These are phyloP conservation scores for Eupithecia subfuscata DNA, from an alignment of 2,888 invertebrate genomes.

Conservation along the genomic window DNA sequence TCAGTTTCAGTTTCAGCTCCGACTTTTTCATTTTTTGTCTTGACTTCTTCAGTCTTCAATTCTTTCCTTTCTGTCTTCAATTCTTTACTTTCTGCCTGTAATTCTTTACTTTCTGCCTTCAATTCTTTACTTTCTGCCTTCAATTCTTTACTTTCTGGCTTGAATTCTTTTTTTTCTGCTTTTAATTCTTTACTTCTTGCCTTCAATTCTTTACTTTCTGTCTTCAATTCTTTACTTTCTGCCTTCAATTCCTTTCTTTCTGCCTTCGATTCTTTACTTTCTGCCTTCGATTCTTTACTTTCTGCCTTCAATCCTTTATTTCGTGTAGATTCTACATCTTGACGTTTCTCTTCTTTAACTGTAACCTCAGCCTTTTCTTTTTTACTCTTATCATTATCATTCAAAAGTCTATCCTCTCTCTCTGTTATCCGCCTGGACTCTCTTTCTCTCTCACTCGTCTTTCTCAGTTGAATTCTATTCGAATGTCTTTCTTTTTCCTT, in stretches of 20 bases:
- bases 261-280: neutral
- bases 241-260: neutral
- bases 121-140: neutral
- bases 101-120: neutral
- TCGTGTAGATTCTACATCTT: neutral
- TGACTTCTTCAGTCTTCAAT: neutral
- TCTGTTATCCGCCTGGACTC: constrained; percentile 5
- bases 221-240: neutral
- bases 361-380: neutral
- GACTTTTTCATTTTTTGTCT: neutral
- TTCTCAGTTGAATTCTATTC: neutral
- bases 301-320: neutral
- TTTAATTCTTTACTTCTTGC: neutral
- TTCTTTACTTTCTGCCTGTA: neutral
- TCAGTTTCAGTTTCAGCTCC: neutral
- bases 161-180: neutral
- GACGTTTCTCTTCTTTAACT: neutral
- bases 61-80: neutral
- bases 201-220: neutral
- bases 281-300: constrained; percentile 1
- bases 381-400: constrained; percentile 10
- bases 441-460: constrained; percentile 1
- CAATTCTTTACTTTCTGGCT: neutral
- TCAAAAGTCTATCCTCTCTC: constrained; percentile 9
- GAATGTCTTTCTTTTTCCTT: neutral